Evolutionary conservation across 2,113 vertebrate genomes (phyloP), one percentile per base, ranked within the genome.

Genomic region (Calypte anna): DNA sequence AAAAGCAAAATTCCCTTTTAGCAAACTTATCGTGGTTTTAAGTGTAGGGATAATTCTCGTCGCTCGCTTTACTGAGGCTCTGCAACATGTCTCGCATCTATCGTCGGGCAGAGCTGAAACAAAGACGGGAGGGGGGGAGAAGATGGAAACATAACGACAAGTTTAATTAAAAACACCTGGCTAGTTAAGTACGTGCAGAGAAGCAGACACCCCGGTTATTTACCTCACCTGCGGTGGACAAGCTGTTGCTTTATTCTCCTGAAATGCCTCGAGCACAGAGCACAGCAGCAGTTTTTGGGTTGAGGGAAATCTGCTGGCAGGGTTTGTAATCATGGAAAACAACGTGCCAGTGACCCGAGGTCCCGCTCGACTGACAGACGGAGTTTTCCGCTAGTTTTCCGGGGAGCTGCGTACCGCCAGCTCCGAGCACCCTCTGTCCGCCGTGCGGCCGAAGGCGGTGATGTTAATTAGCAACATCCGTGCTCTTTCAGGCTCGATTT

Each of bases 111-210:
- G 72, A n/a, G 25, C 77, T 53, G 57, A 55, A 61, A n/a, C 66
- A 55, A 44, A 59, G 24, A 21, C 20, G 53, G 27, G 40, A 21
- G 50, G 24, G 6, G 17, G 36, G 33, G 61, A 14, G 2, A 3
- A 54, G 23, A 59, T 5, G 28, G 44, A 53, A 55, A 64, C 43
- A 18, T 12, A 82, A 33, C 40, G 55, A 53, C 30, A 40, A 50
- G 40, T 58, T 55, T 92, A 88, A 93, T 94, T 90, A 62, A 59
- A 46, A 50, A 14, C 88, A 90, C 81, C 94, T 92, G 93, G 24
- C 30, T 40, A 7, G 43, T 75, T 83, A 92, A 72, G 61, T 67
- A 48, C 31, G 11, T 36, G 74, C n/a, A 6, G 63, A 73, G 89
- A 9, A 36, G 62, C 63, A 50, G 13, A 20, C 38, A 22, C 10